Percentiles rank a stretch among this genome's conserved stretches.
These are phyloP conservation scores for Cheumatopsyche charites DNA, from an alignment of 1,140 invertebrate species.

Conservation along the genomic window DNA sequence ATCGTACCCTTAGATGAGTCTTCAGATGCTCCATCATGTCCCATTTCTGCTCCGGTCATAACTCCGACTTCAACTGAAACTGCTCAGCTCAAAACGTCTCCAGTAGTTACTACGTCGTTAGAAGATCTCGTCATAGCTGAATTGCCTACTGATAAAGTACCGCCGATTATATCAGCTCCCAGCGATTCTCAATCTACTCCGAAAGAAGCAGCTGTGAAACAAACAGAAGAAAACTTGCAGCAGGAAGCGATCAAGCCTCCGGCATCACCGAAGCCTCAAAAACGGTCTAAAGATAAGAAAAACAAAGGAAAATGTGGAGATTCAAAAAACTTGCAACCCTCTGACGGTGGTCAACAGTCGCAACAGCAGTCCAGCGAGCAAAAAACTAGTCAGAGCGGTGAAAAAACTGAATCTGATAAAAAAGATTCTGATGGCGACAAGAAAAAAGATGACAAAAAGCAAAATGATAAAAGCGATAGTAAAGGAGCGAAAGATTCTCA, in stretches of 20 bases:
- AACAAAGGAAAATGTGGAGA: conserved; percentile 33
- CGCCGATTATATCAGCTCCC: background rate
- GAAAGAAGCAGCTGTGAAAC: background rate
- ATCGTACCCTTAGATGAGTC: background rate
- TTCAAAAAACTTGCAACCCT: background rate
- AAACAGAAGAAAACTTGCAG: conserved; percentile 11
- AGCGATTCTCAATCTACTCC: background rate
- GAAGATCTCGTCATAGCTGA: background rate
- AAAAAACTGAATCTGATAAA: conserved; percentile 10
- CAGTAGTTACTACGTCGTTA: background rate
- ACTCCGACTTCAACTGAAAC: background rate
- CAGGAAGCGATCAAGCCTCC: background rate
- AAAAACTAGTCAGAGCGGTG: background rate
- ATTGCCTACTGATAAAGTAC: background rate
- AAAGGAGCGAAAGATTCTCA: conserved; percentile 9
- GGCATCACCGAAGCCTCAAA: conserved; percentile 37
- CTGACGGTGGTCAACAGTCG: conserved; percentile 16
- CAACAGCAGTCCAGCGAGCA: background rate
- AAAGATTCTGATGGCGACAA: background rate
- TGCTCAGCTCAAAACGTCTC: too few relatives aligned
- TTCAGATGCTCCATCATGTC: background rate
- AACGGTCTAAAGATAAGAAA: conserved; percentile 45
- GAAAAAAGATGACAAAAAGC: conserved; percentile 4
- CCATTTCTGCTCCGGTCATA: background rate
- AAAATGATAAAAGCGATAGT: background rate